Conservation (phyloP, 2,888 invertebrate genomes). For the Pantelozetes paolii region DNA sequence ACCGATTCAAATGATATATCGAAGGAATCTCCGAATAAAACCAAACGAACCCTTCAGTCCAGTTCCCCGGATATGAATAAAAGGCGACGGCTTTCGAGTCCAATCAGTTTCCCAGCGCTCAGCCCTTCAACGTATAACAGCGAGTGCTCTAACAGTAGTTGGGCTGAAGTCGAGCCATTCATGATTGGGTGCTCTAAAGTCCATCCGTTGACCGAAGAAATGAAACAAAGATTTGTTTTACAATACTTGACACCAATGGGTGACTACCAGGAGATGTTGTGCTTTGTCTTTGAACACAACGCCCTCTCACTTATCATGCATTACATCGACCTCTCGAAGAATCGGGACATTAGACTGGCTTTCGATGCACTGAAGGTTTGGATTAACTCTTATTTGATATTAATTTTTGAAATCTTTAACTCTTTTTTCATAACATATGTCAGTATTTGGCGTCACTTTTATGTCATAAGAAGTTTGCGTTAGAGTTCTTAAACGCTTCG, state of each 20-base stretch:
- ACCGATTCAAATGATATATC: not conserved
- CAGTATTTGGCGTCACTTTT: conserved; percentile 86
- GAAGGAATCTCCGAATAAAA: not conserved
- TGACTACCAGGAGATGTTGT: conserved; percentile 93
- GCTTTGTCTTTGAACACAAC: conserved; percentile 86
- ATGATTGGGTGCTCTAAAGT: conserved; percentile 85
- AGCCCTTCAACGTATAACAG: conserved; percentile 26
- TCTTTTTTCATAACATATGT: conserved; percentile 40
- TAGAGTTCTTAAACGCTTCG: conserved; percentile 85
- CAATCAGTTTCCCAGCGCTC: conserved; percentile 12
- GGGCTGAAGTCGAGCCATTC: conserved; percentile 83
- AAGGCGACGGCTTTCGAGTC: conserved; percentile 41
- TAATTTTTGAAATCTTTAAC: not conserved
- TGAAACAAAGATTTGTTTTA: conserved; percentile 85
- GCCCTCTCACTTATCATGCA: conserved; percentile 83
- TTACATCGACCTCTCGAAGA: conserved; percentile 81
- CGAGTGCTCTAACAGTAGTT: conserved; percentile 77
- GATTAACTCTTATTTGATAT: no score
- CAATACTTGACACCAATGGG: conserved; percentile 94
- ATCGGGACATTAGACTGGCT: conserved; percentile 82
- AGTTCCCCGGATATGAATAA: conserved; percentile 12
- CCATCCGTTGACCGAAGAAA: conserved; percentile 79
- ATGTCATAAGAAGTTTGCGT: conserved; percentile 96
- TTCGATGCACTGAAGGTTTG: conserved; percentile 77
- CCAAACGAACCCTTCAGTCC: not conserved